Base-by-base conservation (phyloP, 1,140 invertebrate species). In the Euschistus heros region DNA sequence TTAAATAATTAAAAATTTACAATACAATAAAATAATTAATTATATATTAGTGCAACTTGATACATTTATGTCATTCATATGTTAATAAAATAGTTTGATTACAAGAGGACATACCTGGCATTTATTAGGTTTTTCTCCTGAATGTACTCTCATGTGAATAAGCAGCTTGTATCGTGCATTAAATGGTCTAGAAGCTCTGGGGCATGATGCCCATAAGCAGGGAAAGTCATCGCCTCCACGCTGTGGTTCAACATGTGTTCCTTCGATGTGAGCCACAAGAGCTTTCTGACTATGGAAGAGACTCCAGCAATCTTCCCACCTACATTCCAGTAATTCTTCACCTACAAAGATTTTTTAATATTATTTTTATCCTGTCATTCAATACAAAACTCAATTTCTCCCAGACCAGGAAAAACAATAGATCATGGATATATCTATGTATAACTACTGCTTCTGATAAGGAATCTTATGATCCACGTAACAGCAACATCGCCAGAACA, bases 61-160 rank as follows among this genome's bases (percentile, higher is more conserved):
- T n/a, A n/a, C n/a, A n/a, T n/a, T n/a, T n/a, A n/a, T n/a, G n/a
- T n/a, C n/a, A n/a, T n/a, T n/a, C n/a, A n/a, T n/a, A n/a, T n/a
- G n/a, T n/a, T n/a, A n/a, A n/a, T n/a, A n/a, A n/a, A n/a, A n/a
- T n/a, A n/a, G n/a, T n/a, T n/a, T n/a, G n/a, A n/a, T 10, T 10
- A 18, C n/a, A 10, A 50, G 1, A 50, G n/a, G 14, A 24, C 87
- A 91, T 80, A 97, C 94, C 75, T 88, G 87, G 76, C 94, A 97
- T 78, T 94, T 91, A 75, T 97, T 96, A 0, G 94, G 94, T 72
- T 96, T 97, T 72, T 97, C 92, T 17, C 94, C 93, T 46, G 91
- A 93, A 74, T 97, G 94, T 0, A 97, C 92, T 10, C 94, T 75
- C 93, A 97, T 97, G 75, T 97, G 94, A 66, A 97, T 97, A 10